Evolutionary conservation across 2,888 invertebrate species (phyloP).

Genomic region (Agelastica alni): DNA sequence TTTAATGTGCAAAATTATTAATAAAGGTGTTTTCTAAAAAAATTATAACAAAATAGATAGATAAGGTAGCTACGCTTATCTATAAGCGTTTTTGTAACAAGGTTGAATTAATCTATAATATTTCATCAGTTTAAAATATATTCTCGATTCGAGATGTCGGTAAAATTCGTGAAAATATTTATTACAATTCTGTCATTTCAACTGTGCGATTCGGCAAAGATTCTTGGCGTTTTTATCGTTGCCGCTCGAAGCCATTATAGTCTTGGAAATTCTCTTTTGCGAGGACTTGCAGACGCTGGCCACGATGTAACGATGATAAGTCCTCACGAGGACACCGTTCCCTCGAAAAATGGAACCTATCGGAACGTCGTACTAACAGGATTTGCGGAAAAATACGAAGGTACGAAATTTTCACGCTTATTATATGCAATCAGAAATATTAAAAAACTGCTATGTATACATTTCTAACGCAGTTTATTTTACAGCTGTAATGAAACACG

Average conservation of each 20-base stretch:
- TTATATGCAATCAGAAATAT: not conserved
- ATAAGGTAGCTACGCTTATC: too few relatives aligned
- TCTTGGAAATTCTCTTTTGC: constrained; percentile 25
- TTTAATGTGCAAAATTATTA: too few relatives aligned
- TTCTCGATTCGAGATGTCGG: too few relatives aligned
- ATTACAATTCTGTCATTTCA: too few relatives aligned
- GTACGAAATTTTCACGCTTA: not conserved
- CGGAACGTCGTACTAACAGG: constrained; percentile 14
- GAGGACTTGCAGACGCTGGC: constrained; percentile 29
- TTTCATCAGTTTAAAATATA: too few relatives aligned
- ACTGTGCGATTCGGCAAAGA: constrained; percentile 9
- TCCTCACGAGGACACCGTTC: constrained; percentile 9
- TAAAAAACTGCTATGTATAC: not conserved
- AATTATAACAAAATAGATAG: too few relatives aligned
- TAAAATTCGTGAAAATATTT: too few relatives aligned
- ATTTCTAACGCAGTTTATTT: not conserved
- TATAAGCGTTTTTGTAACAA: too few relatives aligned
- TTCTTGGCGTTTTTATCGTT: constrained; percentile 28
- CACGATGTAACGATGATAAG: constrained; percentile 25
- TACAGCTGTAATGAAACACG: constrained; percentile 10
- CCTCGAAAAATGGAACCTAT: constrained; percentile 10
- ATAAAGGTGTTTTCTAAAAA: too few relatives aligned
- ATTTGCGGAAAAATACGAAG: constrained; percentile 16
- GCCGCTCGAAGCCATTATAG: constrained; percentile 27
- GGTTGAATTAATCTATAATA: too few relatives aligned